Evolutionary conservation across 1,140 invertebrate genomes (phyloP), one percentile per base, ranked within the genome.

Genomic region (Cephus cinctus): DNA sequence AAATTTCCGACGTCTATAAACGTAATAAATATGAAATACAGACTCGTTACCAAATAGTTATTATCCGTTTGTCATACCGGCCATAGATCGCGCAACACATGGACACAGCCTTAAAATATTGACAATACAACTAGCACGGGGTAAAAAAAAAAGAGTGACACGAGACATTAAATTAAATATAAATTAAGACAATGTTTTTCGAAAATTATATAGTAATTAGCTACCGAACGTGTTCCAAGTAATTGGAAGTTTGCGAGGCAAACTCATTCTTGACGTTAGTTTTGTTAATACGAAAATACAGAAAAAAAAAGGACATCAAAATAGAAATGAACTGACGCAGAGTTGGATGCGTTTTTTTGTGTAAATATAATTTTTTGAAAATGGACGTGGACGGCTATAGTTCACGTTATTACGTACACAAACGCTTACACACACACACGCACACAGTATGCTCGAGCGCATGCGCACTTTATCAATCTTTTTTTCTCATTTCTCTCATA

Each of bases 161-260:
- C n/a, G n/a, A n/a, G n/a, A n/a, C n/a, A n/a, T n/a, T n/a, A n/a
- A n/a, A n/a, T n/a, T n/a, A n/a, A n/a, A n/a, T n/a, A n/a, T n/a
- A n/a, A n/a, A n/a, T n/a, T n/a, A n/a, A n/a, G n/a, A n/a, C n/a
- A n/a, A n/a, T n/a, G n/a, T n/a, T n/a, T n/a, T n/a, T n/a, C n/a
- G n/a, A n/a, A n/a, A n/a, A n/a, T n/a, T n/a, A n/a, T n/a, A n/a
- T n/a, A 41, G 22, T 41, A 12, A 41, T 41, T n/a, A 41, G 39
- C 39, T 23, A 41, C 18, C 39, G 20, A 41, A 23, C 15, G 39
- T 41, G 23, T 19, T 52, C 55, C 69, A 73, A 73, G 62, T 66
- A 73, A 71, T 73, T 38, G 47, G 63, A 70, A 69, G 63, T 73
- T 73, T 71, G 69, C 59, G 8, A 46, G 34, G 51, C 66, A 73